These are phyloP conservation scores for Oryzaephilus surinamensis DNA, from an alignment of 1,140 invertebrate species.

Conservation along the genomic window DNA sequence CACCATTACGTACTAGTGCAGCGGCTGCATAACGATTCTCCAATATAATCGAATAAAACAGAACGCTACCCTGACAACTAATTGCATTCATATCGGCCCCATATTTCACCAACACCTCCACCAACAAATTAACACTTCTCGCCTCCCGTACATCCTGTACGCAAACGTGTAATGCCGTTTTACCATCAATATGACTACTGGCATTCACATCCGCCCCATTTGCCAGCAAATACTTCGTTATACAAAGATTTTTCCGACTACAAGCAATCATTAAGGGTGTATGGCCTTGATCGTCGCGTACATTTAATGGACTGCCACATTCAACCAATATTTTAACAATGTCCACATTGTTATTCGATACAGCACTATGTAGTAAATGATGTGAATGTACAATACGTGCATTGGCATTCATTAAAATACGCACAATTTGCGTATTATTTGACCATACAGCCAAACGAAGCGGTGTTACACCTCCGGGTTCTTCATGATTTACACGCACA, in stretches of 20 bases:
- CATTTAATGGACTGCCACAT: slow-evolving; percentile 41
- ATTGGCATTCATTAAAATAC: slow-evolving; percentile 40
- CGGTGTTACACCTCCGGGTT: slow-evolving; percentile 41
- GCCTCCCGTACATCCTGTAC: slow-evolving; percentile 35
- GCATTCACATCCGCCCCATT: slow-evolving; percentile 41
- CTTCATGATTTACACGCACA: slow-evolving; percentile 48
- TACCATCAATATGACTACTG: slow-evolving; percentile 33
- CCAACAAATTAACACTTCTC: slow-evolving; percentile 34
- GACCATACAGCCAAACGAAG: slow-evolving; percentile 43
- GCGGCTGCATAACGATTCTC: slow-evolving; percentile 23
- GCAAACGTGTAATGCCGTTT: slow-evolving; percentile 42
- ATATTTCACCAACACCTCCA: slow-evolving; percentile 38
- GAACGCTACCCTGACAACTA: slow-evolving; percentile 36
- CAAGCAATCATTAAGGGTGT: slow-evolving; percentile 54
- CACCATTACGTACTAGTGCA: slow-evolving; percentile 29
- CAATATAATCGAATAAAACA: slow-evolving; percentile 29
- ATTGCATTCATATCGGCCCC: slow-evolving; percentile 37
- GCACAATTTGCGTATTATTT: slow-evolving; percentile 7
- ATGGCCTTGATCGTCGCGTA: slow-evolving; percentile 42
- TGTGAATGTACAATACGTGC: slow-evolving; percentile 46
- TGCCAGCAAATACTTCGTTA: slow-evolving; percentile 39
- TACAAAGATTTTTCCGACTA: slow-evolving; percentile 40
- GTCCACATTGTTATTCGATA: slow-evolving; percentile 38
- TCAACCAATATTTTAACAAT: slow-evolving; percentile 40
- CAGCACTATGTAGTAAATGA: slow-evolving; percentile 45